Percentiles rank a stretch among this genome's conserved stretches.
Evolutionary conservation across 2,888 invertebrate species (phyloP).

Genomic region (Synergus laeviventris): DNA sequence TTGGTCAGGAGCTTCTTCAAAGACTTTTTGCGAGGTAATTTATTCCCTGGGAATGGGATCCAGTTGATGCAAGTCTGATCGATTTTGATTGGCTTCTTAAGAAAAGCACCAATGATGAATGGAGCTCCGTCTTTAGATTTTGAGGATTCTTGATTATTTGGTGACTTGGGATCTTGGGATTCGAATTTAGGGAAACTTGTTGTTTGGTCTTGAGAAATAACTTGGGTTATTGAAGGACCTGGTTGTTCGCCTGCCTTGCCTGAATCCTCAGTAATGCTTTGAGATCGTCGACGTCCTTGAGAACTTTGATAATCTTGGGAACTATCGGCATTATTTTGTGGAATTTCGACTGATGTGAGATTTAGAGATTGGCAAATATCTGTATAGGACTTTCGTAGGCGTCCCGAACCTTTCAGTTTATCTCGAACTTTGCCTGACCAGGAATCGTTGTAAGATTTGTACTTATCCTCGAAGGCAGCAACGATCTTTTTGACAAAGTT

Average conservation of each 20-base stretch:
- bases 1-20: conserved; percentile 61
- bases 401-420: conserved; percentile 15
- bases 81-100: conserved; percentile 64
- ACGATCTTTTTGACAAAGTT: conserved; percentile 67
- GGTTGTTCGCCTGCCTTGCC: not conserved
- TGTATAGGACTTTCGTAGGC: conserved; percentile 5
- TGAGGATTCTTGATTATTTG: not conserved
- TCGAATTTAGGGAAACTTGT: not conserved
- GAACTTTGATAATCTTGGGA: not conserved
- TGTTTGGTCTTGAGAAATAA: not conserved
- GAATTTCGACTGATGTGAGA: not conserved
- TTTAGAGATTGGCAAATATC: conserved; percentile 15
- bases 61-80: conserved; percentile 63
- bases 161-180: not conserved
- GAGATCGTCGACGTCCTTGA: too few species aligned
- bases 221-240: not conserved
- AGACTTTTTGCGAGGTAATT: conserved; percentile 62
- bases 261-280: not conserved
- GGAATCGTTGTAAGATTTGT: conserved; percentile 50
- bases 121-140: conserved; percentile 48
- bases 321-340: not conserved
- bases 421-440: conserved; percentile 41
- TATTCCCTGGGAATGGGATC: conserved; percentile 63
- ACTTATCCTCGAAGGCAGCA: conserved; percentile 64
- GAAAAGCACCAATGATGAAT: conserved; percentile 61